Evolutionary conservation across 2,888 invertebrate species (phyloP).

Genomic region (Apamea monoglypha): DNA sequence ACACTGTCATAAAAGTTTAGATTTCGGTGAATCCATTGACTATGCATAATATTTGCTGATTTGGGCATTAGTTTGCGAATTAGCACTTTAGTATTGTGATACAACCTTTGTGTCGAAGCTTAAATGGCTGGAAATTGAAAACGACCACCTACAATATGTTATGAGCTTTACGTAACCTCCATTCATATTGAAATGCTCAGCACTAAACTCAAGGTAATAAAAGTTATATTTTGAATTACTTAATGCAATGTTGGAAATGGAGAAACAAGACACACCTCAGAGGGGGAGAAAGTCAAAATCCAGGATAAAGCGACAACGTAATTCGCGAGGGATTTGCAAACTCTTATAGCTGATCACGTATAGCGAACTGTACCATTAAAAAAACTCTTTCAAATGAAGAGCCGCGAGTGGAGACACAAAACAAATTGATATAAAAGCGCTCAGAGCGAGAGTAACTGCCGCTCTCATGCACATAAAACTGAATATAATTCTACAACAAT

Average conservation of each 20-base stretch:
- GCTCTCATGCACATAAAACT: slow-evolving; percentile 35
- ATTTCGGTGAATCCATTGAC: slow-evolving; percentile 48
- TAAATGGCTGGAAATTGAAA: slow-evolving; percentile 48
- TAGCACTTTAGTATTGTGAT: slow-evolving; percentile 59
- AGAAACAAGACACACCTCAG: slow-evolving; percentile 6
- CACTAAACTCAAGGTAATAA: slow-evolving; percentile 6
- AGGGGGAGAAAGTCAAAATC: not conserved
- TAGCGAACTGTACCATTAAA: slow-evolving; percentile 10
- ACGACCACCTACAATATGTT: slow-evolving; percentile 41
- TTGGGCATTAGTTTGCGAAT: slow-evolving; percentile 55
- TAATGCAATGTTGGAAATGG: slow-evolving; percentile 11
- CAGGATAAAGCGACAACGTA: not conserved
- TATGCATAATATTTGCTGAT: slow-evolving; percentile 36
- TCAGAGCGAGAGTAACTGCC: slow-evolving; percentile 12
- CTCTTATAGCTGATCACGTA: not conserved
- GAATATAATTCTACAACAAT: slow-evolving; percentile 48
- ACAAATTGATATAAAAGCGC: slow-evolving; percentile 28
- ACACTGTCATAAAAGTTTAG: slow-evolving; percentile 41
- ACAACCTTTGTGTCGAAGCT: slow-evolving; percentile 27
- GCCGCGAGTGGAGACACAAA: slow-evolving; percentile 4
- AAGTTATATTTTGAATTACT: slow-evolving; percentile 21
- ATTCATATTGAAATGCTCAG: slow-evolving; percentile 41
- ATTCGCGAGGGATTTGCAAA: not conserved
- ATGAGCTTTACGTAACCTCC: slow-evolving; percentile 39
- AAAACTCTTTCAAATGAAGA: slow-evolving; percentile 31